Percentiles rank a stretch among this genome's conserved stretches.
These are phyloP conservation scores for Tinea trinotella DNA, from an alignment of 2,888 invertebrate species.

Conservation along the genomic window DNA sequence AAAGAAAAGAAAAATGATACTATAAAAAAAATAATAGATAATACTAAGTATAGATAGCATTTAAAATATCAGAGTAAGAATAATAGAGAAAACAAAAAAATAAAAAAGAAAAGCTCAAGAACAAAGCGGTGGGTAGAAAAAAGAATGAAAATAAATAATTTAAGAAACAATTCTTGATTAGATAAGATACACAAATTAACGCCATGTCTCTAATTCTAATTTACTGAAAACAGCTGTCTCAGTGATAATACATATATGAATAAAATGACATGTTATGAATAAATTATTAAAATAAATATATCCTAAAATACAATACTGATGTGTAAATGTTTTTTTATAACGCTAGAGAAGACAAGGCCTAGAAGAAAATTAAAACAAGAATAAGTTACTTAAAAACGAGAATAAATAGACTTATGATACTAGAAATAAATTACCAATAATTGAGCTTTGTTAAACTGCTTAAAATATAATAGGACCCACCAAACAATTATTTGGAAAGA, in stretches of 20 bases:
- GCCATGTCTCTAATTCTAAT: too few relatives aligned
- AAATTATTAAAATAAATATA: too few relatives aligned
- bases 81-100: conserved; percentile 22
- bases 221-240: too few relatives aligned
- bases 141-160: conserved; percentile 7
- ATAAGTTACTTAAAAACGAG: conserved; percentile 7
- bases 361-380: conserved; percentile 5
- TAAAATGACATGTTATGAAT: too few relatives aligned
- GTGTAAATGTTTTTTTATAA: too few relatives aligned
- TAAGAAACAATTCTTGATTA: not conserved
- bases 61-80: conserved; percentile 31
- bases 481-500: too few relatives aligned
- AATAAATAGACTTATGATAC: conserved; percentile 15
- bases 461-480: too few relatives aligned
- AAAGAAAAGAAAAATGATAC: conserved; percentile 17
- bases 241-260: too few relatives aligned
- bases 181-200: too few relatives aligned
- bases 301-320: too few relatives aligned
- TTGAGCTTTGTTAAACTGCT: too few relatives aligned
- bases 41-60: conserved; percentile 12
- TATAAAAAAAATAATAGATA: conserved; percentile 24
- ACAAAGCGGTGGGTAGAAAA: conserved; percentile 5
- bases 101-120: conserved; percentile 6
- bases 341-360: too few relatives aligned
- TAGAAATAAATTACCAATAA: conserved; percentile 8